Percentiles rank a stretch among this genome's conserved stretches.
Evolutionary conservation across 1,140 invertebrate species (phyloP).

Genomic region (Zaprionus africanus): DNA sequence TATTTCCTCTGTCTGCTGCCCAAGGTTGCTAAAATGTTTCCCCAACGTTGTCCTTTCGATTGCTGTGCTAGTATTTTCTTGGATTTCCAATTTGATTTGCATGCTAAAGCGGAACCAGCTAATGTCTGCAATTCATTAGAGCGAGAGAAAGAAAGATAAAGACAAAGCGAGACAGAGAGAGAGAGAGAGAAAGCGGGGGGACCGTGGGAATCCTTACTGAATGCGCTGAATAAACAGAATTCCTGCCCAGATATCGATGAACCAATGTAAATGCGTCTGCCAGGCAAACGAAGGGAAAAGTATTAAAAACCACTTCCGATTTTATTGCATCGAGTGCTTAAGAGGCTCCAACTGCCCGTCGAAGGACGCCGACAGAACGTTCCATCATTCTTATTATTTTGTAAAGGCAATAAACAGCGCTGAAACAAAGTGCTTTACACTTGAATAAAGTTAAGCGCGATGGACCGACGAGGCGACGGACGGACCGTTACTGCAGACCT

Average conservation of each 20-base stretch:
- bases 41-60: constrained; percentile 29
- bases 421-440: constrained; percentile 40
- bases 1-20: constrained; percentile 32
- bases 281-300: constrained; percentile 17
- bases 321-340: constrained; percentile 44
- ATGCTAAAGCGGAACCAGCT: constrained; percentile 34
- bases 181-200: not conserved
- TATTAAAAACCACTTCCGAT: constrained; percentile 44
- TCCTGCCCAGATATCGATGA: constrained; percentile 16
- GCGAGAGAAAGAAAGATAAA: not conserved
- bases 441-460: constrained; percentile 40
- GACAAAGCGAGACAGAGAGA: not conserved
- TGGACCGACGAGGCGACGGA: not conserved
- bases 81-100: constrained; percentile 44
- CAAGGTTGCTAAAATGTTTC: constrained; percentile 29
- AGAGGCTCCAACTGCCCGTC: not conserved
- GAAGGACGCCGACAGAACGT: not conserved
- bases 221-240: constrained; percentile 5
- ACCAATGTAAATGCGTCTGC: constrained; percentile 37
- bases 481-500: not conserved
- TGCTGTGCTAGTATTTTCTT: constrained; percentile 32
- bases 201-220: not conserved
- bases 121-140: constrained; percentile 46
- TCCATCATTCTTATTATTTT: constrained; percentile 43
- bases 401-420: constrained; percentile 38